phyloP scores from a whole-genome alignment of 2,888 invertebrate species.

The Hirtodrosophila cameraria region DNA sequence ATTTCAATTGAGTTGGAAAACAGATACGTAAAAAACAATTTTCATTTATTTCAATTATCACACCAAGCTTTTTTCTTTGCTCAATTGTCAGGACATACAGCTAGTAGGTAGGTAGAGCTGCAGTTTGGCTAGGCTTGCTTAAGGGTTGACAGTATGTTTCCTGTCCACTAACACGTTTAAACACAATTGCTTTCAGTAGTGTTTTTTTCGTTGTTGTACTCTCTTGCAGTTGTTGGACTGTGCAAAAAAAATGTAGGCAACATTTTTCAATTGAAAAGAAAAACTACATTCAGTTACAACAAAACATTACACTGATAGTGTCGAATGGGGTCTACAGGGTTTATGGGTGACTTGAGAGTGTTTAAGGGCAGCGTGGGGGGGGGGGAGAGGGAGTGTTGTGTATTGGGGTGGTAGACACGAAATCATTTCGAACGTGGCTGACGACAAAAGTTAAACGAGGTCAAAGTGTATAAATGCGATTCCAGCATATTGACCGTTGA shows the following conservation, averaged over 20 bases:
- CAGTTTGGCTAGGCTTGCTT: slow-evolving; percentile 9
- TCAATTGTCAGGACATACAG: background rate
- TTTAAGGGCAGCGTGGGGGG: background rate
- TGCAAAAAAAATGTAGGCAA: slow-evolving; percentile 62
- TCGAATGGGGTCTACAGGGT: slow-evolving; percentile 11
- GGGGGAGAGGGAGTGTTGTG: background rate
- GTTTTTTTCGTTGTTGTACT: background rate
- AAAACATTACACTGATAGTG: slow-evolving; percentile 59
- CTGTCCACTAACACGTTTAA: slow-evolving; percentile 47
- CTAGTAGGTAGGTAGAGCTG: background rate
- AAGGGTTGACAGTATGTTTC: slow-evolving; percentile 45
- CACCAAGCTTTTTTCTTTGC: background rate
- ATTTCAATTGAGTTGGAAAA: no score
- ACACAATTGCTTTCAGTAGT: slow-evolving; percentile 45
- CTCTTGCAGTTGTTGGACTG: slow-evolving; percentile 21
- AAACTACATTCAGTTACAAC: slow-evolving; percentile 54
- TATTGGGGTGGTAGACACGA: slow-evolving; percentile 43
- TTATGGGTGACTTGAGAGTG: slow-evolving; percentile 14
- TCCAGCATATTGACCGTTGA: slow-evolving; percentile 70
- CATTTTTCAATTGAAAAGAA: slow-evolving; percentile 59
- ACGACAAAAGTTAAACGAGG: slow-evolving; percentile 71
- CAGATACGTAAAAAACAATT: no score
- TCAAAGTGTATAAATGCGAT: slow-evolving; percentile 69
- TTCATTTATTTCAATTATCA: slow-evolving; percentile 15
- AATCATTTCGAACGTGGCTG: slow-evolving; percentile 64